These are phyloP conservation scores for Pholis gunnellus DNA, from an alignment of 2,113 vertebrate species.

Conservation along the genomic window DNA sequence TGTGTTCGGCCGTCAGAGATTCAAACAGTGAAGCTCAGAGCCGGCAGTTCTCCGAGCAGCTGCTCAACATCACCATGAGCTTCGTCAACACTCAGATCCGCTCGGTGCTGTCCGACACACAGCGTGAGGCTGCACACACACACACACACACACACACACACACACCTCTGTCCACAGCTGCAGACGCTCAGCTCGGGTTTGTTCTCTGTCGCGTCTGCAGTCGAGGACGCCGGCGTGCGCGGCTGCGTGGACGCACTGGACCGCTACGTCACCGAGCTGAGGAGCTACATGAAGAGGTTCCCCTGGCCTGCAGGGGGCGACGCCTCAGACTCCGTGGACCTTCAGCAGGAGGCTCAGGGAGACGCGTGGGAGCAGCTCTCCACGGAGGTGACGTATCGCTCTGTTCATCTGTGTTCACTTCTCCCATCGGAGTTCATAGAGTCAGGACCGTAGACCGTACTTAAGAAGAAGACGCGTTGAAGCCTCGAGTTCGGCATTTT, in stretches of 20 bases:
- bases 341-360: neutral
- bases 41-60: constrained; percentile 94
- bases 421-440: too few species aligned
- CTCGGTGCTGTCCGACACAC: constrained; percentile 79
- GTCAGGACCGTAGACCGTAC: too few species aligned
- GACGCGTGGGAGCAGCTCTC: constrained; percentile 73
- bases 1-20: constrained; percentile 89
- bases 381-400: constrained; percentile 65
- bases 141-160: neutral
- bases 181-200: neutral
- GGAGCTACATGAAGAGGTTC: constrained; percentile 90
- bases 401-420: too few species aligned
- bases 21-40: constrained; percentile 91
- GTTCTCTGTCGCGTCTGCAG: constrained; percentile 70
- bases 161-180: neutral
- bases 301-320: constrained; percentile 72
- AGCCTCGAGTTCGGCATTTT: too few species aligned
- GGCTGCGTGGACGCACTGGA: constrained; percentile 87
- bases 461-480: too few species aligned
- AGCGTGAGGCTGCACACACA: constrained; percentile 76
- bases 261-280: constrained; percentile 88
- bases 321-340: neutral
- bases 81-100: constrained; percentile 91
- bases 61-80: constrained; percentile 88
- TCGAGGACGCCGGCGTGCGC: constrained; percentile 82